Base-by-base conservation (phyloP, 2,113 vertebrate genomes). In the Passer montanus region DNA sequence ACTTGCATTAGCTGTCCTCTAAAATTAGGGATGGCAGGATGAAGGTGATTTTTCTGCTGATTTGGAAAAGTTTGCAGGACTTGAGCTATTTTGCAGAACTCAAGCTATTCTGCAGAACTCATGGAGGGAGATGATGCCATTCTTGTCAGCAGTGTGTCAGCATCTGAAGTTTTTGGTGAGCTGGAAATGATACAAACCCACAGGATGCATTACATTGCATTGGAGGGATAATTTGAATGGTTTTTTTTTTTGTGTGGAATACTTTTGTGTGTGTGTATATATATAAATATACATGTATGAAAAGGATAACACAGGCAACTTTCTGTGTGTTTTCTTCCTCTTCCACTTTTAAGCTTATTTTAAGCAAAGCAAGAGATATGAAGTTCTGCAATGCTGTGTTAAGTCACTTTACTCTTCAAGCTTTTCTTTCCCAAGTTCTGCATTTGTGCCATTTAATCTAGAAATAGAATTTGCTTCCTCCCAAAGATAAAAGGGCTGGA, bases 261-360 rank as follows among this genome's bases (percentile, higher is more conserved):
- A 37, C 6, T 56, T 0, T 0, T 20, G 44, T 26, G 18, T 39
- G 2, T 76, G 2, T 73, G 4, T 64, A 5, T 49, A 1, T 56
- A 11, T n/a, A 9, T 56, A 10, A 18, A 15, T 11, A 23, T 41
- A 26, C 17, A 22, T 35, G 6, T 63, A 6, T 41, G 31, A 37
- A 31, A 73, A 94, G 30, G 7, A 12, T 21, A 69, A 46, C 0
- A 9, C 9, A 28, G 58, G 27, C 41, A 82, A n/a, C 37, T 84
- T 93, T 13, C 14, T 49, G 3, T 47, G 21, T 77, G 15, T 44
- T 89, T 94, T 81, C 43, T 59, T 81, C 50, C 30, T 21, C 13
- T 90, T 67, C 33, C 2, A 35, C n/a, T 84, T 62, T 10, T 55
- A 75, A 87, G 22, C n/a, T n/a, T 70, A 31, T 75, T 41, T 41